Conservation (phyloP, 2,797 vertebrate species). For the Protonibea diacanthus region DNA sequence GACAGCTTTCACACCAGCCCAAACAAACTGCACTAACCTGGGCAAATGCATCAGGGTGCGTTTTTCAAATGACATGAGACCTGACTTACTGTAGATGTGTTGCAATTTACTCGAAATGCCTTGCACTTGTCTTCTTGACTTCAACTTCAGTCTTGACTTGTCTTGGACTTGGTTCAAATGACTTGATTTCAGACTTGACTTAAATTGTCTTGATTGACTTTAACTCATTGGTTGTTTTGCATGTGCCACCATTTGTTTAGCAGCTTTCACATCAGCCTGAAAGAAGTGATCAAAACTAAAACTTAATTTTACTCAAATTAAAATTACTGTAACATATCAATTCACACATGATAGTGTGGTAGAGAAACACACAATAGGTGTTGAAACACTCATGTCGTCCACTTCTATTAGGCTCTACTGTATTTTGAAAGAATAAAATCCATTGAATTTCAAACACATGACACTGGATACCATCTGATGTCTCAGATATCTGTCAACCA, state of each 20-base stretch:
- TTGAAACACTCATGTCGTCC: background rate
- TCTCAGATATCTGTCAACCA: slow-evolving; percentile 27
- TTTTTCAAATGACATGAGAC: background rate
- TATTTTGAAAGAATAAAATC: background rate
- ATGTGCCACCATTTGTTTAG: too few species aligned
- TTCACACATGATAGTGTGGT: background rate
- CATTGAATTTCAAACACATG: background rate
- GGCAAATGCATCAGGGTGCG: too few species aligned
- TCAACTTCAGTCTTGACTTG: too few species aligned
- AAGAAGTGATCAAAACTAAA: background rate
- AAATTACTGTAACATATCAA: too few species aligned
- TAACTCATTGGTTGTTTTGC: background rate
- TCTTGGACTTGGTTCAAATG: background rate
- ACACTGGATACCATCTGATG: slow-evolving; percentile 1
- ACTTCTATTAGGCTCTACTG: background rate
- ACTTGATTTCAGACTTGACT: background rate
- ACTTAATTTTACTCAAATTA: too few species aligned
- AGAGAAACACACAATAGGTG: background rate
- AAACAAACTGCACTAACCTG: too few species aligned
- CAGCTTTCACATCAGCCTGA: background rate
- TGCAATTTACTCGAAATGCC: too few species aligned
- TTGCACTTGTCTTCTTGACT: too few species aligned
- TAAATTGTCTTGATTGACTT: background rate
- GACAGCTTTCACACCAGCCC: too few species aligned
- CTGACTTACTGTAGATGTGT: background rate